Base-by-base conservation (phyloP, 2,113 vertebrate species). In the Vimba vimba region DNA sequence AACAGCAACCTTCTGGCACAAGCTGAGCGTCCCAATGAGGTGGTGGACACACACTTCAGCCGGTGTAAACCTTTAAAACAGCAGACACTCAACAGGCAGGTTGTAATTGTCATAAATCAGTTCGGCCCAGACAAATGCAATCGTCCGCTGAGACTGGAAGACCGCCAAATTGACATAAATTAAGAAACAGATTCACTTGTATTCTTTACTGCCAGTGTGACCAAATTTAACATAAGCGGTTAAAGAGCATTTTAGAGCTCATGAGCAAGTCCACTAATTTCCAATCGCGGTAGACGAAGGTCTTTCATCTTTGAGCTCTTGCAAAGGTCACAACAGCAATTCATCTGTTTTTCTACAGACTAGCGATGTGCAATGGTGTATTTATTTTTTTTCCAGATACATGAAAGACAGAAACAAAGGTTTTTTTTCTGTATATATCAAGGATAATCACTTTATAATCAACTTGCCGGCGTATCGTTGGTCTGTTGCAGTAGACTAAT, bases 81-180 rank as follows among this genome's bases (percentile, higher is more conserved):
- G 39, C 77, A 73, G 25, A 30, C 33, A 9, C 9, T 39, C 68
- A 6, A 91, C 74, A 91, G 92, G 91, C 78, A 50, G 78, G 90
- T 91, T 93, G 91, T 93, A 93, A 93, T 91, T 89, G 87, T 82
- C 86, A 93, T 93, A 92, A 84, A 92, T 92, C 88, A 91, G 90
- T 71, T 92, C 85, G 86, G 87, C 88, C 88, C 89, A 89, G 88
- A 94, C 92, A 92, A 94, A 94, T 93, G 88, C 91, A 94, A 93
- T 94, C 89, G 93, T 93, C 90, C 92, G 91, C 89, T 89, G 84
- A 83, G 88, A 86, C 91, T 94, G 93, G 92, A 93, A 69, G 50
- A 75, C 90, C 50, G 91, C 93, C 93, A 95, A 89, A 92, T 91
- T 91, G 90, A 91, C 88, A 90, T 93, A 90, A 93, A 94, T 94